Conservation (phyloP, 2,888 invertebrate genomes). For the Sussaba pulchella region DNA sequence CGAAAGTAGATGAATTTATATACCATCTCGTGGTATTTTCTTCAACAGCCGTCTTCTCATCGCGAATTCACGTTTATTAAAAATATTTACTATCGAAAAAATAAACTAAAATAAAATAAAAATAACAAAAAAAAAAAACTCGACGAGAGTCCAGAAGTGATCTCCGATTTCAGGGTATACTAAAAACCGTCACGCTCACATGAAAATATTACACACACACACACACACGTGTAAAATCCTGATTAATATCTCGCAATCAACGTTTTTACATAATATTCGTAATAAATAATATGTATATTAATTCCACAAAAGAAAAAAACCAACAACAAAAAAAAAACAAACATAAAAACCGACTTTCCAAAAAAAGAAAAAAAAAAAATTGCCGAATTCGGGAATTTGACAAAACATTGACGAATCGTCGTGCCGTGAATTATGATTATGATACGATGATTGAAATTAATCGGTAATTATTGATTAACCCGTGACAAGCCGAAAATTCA, state of each 20-base stretch:
- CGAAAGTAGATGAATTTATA: not conserved
- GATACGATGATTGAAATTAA: too few relatives aligned
- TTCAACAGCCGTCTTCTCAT: conserved; percentile 59
- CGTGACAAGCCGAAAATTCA: conserved; percentile 58
- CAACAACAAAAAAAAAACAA: conserved; percentile 23
- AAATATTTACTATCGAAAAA: too few relatives aligned
- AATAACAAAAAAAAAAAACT: conserved; percentile 33
- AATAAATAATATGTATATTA: conserved; percentile 48
- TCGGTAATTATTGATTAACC: conserved; percentile 19
- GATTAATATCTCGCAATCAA: conserved; percentile 59
- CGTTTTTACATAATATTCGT: conserved; percentile 61
- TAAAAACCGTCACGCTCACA: conserved; percentile 64
- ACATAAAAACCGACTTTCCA: conserved; percentile 5
- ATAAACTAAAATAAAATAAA: not conserved
- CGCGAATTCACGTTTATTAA: conserved; percentile 36
- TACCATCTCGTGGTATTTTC: not conserved
- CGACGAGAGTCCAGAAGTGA: conserved; percentile 35
- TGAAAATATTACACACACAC: conserved; percentile 21
- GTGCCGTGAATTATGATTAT: conserved; percentile 32
- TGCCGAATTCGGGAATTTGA: conserved; percentile 77
- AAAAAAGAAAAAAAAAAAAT: conserved; percentile 65
- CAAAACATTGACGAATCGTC: conserved; percentile 74
- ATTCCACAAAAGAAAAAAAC: conserved; percentile 44
- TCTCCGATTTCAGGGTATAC: conserved; percentile 65
- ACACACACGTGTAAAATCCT: conserved; percentile 10